A percentile compares a stretch with the other conserved stretches of the same genome.
Evolutionary conservation across 2,888 invertebrate species (phyloP).

Genomic region (Dione vanillae): DNA sequence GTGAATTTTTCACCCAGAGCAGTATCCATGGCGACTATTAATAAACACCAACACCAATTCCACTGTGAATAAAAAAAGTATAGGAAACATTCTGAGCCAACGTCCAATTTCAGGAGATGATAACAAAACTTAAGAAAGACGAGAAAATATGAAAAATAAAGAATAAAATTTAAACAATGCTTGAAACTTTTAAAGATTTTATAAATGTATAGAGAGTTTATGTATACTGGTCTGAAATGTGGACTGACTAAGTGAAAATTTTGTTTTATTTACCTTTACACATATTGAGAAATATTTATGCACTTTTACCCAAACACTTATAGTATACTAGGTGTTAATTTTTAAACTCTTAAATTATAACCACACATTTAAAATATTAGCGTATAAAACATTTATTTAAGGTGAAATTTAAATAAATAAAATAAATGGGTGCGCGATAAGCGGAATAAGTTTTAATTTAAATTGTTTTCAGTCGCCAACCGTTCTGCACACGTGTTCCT

Average conservation of each 20-base stretch:
- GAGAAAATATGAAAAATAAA: too few species aligned
- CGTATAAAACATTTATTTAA: background rate
- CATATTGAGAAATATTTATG: background rate
- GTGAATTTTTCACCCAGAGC: slow-evolving; percentile 85
- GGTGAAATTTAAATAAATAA: background rate
- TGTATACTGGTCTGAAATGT: background rate
- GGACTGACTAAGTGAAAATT: slow-evolving; percentile 3
- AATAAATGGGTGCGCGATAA: slow-evolving; percentile 9
- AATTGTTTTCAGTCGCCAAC: slow-evolving; percentile 56
- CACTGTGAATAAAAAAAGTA: slow-evolving; percentile 60
- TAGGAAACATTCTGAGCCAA: background rate
- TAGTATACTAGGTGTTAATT: too few species aligned
- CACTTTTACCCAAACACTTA: background rate
- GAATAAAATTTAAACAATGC: too few species aligned
- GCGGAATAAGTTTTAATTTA: slow-evolving; percentile 47
- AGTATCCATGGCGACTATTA: slow-evolving; percentile 56
- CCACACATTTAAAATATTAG: background rate
- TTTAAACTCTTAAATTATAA: too few species aligned
- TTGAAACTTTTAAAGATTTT: too few species aligned
- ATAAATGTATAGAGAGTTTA: too few species aligned
- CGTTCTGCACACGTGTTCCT: slow-evolving; percentile 63
- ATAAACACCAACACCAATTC: slow-evolving; percentile 66
- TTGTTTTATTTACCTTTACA: background rate
- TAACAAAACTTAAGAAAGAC: too few species aligned
- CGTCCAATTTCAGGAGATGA: too few species aligned